Conservation (phyloP, 2,113 vertebrate species). For the Epinephelus lanceolatus region DNA sequence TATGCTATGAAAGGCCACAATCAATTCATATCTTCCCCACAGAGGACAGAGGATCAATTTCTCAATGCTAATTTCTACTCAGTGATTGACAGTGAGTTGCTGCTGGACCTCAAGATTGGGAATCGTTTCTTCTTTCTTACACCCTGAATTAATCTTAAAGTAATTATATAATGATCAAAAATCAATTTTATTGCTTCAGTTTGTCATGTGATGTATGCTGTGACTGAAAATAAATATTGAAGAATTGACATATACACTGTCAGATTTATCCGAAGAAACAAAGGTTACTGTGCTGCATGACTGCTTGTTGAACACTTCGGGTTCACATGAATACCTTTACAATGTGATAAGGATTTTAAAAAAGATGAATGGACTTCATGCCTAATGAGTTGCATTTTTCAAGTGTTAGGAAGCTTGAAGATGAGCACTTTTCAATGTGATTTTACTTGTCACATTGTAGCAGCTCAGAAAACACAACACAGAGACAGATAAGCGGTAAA, state of each 20-base stretch:
- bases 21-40: conserved; percentile 25
- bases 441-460: neutral
- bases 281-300: conserved; percentile 1
- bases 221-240: conserved; percentile 5
- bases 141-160: conserved; percentile 39
- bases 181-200: conserved; percentile 18
- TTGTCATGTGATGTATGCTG: conserved; percentile 8
- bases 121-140: conserved; percentile 34
- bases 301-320: neutral
- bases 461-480: neutral
- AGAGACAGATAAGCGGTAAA: neutral
- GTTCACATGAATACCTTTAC: neutral
- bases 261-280: conserved; percentile 25
- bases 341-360: neutral
- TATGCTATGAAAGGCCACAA: neutral
- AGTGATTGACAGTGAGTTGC: conserved; percentile 36
- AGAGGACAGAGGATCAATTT: conserved; percentile 33
- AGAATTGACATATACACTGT: neutral
- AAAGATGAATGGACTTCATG: neutral
- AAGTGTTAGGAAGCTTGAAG: neutral
- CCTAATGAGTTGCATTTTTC: neutral
- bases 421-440: neutral
- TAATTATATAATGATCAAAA: conserved; percentile 53
- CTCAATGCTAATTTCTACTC: conserved; percentile 16
- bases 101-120: conserved; percentile 8